Conservation (phyloP, 2,797 vertebrate genomes). For the Austrolebias charrua region DNA sequence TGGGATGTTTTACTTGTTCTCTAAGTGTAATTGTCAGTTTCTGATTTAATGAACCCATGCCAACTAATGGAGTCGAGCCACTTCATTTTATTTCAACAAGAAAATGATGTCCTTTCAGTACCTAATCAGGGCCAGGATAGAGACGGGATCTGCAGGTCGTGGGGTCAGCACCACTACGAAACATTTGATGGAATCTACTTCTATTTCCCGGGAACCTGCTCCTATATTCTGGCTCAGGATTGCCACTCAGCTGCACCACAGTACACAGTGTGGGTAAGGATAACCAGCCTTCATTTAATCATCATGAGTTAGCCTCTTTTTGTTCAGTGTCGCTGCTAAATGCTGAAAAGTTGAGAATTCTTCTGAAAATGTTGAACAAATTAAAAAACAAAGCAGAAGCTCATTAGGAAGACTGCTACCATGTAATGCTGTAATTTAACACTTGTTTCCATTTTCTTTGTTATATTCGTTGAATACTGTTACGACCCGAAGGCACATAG, state of each 20-base stretch:
- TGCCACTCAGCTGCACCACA: constrained; percentile 87
- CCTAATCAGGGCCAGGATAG: constrained; percentile 92
- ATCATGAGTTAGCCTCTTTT: not conserved
- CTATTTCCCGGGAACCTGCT: constrained; percentile 96
- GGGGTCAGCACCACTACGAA: constrained; percentile 98
- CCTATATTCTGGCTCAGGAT: constrained; percentile 96
- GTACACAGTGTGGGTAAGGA: constrained; percentile 96
- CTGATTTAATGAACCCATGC: constrained; percentile 12
- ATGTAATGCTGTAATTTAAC: not conserved
- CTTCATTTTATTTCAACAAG: constrained; percentile 18
- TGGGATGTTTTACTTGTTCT: constrained; percentile 6
- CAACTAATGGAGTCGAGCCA: constrained; percentile 21
- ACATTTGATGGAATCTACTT: constrained; percentile 98
- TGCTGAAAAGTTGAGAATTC: too few species aligned
- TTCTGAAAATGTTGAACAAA: too few species aligned
- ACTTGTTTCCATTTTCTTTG: not conserved
- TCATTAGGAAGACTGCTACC: too few species aligned
- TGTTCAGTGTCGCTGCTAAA: too few species aligned
- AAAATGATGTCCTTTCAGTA: constrained; percentile 76
- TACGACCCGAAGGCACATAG: too few species aligned
- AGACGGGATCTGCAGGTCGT: constrained; percentile 95
- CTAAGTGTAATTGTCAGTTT: constrained; percentile 9
- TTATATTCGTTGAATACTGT: not conserved
- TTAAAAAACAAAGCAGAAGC: too few species aligned
- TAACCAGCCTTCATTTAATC: not conserved